Conservation (phyloP, 2,797 vertebrate species). For the Paedocypris micromegethes region DNA sequence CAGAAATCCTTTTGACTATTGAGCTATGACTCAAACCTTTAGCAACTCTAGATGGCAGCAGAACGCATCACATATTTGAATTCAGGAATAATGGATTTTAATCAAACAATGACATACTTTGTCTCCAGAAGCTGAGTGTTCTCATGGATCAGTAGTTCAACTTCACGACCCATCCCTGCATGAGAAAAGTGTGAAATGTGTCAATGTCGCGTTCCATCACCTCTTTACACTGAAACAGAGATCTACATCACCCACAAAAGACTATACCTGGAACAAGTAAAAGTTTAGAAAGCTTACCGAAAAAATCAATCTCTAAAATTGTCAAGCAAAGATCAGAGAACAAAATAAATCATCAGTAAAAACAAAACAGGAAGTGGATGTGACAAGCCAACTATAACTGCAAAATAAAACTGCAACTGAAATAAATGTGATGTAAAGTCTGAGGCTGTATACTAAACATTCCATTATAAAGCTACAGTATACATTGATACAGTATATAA, state of each 20-base stretch:
- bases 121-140: slow-evolving; percentile 93
- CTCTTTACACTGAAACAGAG: neutral
- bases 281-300: slow-evolving; percentile 74
- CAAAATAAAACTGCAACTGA: neutral
- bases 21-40: neutral
- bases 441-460: neutral
- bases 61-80: neutral
- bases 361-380: slow-evolving; percentile 46
- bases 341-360: slow-evolving; percentile 46
- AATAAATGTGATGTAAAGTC: too few species aligned
- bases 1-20: neutral
- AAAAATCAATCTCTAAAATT: slow-evolving; percentile 81
- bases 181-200: slow-evolving; percentile 18
- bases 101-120: slow-evolving; percentile 72
- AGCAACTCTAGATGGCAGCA: slow-evolving; percentile 39
- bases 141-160: slow-evolving; percentile 96
- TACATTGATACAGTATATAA: neutral
- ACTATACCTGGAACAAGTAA: slow-evolving; percentile 18
- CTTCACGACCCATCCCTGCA: slow-evolving; percentile 95
- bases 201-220: neutral
- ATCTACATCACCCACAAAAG: neutral
- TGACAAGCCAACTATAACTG: slow-evolving; percentile 19
- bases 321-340: slow-evolving; percentile 66
- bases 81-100: neutral
- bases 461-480: too few species aligned